These are phyloP conservation scores for Phoenicopterus ruber DNA, from an alignment of 2,113 vertebrate genomes.

Conservation along the genomic window DNA sequence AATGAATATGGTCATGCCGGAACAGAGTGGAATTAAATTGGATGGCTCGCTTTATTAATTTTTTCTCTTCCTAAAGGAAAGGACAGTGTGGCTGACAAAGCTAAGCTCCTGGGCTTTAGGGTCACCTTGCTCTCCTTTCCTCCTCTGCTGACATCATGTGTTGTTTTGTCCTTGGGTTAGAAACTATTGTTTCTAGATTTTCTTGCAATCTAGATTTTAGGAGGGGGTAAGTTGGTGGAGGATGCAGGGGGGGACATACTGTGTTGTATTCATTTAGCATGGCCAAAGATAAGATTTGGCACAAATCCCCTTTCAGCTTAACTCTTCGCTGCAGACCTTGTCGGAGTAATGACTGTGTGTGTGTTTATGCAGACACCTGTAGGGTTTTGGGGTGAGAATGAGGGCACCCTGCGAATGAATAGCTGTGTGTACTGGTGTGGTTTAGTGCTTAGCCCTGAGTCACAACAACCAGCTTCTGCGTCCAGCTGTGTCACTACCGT, in stretches of 20 bases:
- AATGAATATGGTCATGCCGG: neutral
- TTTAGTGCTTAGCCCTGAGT: conserved; percentile 5
- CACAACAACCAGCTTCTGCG: neutral
- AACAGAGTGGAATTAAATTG: neutral
- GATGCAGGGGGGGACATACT: neutral
- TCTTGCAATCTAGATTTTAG: neutral
- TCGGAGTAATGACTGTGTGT: neutral
- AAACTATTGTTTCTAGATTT: neutral
- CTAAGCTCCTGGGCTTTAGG: neutral
- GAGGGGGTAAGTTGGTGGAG: neutral
- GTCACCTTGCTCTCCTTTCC: neutral
- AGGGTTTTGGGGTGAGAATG: neutral
- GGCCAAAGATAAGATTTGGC: neutral
- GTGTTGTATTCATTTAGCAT: neutral
- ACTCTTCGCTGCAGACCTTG: neutral
- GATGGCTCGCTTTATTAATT: neutral
- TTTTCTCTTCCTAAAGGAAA: neutral
- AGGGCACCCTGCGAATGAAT: neutral
- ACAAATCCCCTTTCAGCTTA: neutral
- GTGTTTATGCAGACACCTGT: neutral
- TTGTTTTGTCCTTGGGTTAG: neutral
- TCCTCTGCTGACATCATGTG: neutral
- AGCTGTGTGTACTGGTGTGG: neutral
- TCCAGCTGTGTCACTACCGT: neutral
- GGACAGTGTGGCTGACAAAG: neutral